Evolutionary conservation across 1,140 invertebrate species (phyloP).

Genomic region (Aphaenogaster rudis): DNA sequence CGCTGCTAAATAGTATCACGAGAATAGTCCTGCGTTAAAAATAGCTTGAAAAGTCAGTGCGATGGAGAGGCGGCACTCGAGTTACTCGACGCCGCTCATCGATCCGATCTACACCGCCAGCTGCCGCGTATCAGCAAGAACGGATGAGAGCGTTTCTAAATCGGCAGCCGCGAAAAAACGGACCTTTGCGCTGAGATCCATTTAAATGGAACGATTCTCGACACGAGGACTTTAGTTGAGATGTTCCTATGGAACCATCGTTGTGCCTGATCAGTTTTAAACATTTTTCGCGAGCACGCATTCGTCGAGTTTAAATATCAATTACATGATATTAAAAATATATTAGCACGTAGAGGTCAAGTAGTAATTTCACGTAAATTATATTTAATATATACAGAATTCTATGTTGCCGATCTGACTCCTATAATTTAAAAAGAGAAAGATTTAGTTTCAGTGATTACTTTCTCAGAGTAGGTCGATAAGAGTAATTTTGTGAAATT

Average conservation of each 20-base stretch:
- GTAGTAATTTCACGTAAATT: neutral
- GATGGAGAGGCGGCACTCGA: constrained; percentile 50
- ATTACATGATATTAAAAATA: constrained; percentile 28
- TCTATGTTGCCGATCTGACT: neutral
- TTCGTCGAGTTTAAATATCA: neutral
- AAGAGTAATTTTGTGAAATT: neutral
- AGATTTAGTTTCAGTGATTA: neutral
- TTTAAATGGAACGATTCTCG: constrained; percentile 30
- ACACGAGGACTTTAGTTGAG: neutral
- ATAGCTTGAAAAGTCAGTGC: constrained; percentile 51
- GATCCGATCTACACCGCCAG: constrained; percentile 38
- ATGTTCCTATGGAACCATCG: neutral
- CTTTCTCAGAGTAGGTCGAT: neutral
- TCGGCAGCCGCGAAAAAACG: constrained; percentile 2
- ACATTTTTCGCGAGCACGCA: neutral
- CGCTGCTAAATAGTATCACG: constrained; percentile 51
- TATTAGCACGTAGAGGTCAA: neutral
- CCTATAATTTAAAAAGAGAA: neutral
- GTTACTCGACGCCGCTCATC: constrained; percentile 37
- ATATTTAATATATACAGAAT: neutral
- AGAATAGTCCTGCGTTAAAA: constrained; percentile 56
- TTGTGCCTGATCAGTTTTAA: neutral
- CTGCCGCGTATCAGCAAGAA: constrained; percentile 33
- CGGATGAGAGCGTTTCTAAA: constrained; percentile 42
- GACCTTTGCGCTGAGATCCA: neutral